Percentiles rank a stretch among this genome's conserved stretches.
phyloP scores from a whole-genome alignment of 1,140 invertebrate genomes.

The Drosophila melanogaster region Release_6_plus_ISO1_MT NT_033777.3:24100001-24100500 shows the following conservation, averaged over 20 bases:
- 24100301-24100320: no score
- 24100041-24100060: constrained; percentile 18
- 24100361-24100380: constrained; percentile 20
- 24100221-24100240: neutral
- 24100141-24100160: constrained; percentile 55
- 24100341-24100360: neutral
- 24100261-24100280: no score
- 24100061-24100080: constrained; percentile 57
- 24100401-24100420: constrained; percentile 36
- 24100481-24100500: constrained; percentile 5
- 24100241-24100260: neutral
- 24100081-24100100: constrained; percentile 52
- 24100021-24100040: constrained; percentile 6
- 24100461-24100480: constrained; percentile 9
- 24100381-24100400: constrained; percentile 55
- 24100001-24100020: constrained; percentile 71
- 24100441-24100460: constrained; percentile 16
- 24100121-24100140: constrained; percentile 41
- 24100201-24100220: constrained; percentile 15
- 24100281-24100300: no score
- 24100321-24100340: neutral
- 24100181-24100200: constrained; percentile 25
- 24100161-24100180: constrained; percentile 51
- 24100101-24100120: constrained; percentile 60
- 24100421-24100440: constrained; percentile 27